phyloP scores from a whole-genome alignment of 2,888 invertebrate species.

The Pandemis heparana region DNA sequence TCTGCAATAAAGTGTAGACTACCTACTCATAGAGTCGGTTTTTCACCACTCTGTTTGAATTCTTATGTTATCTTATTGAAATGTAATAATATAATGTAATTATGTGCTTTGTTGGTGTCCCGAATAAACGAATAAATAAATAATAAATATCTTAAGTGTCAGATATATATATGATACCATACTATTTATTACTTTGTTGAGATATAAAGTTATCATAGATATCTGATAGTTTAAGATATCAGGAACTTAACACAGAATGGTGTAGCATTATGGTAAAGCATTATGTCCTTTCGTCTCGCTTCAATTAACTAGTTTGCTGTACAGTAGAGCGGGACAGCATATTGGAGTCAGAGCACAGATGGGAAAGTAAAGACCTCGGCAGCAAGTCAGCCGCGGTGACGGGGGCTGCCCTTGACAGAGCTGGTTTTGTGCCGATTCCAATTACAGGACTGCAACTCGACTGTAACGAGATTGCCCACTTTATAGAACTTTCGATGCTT shows the following conservation, averaged over 20 bases:
- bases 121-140: too few relatives aligned
- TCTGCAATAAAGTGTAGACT: too few relatives aligned
- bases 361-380: slow-evolving; percentile 80
- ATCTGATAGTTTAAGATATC: too few relatives aligned
- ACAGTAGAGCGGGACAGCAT: slow-evolving; percentile 23
- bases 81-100: too few relatives aligned
- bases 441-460: slow-evolving; percentile 37
- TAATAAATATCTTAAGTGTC: too few relatives aligned
- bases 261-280: slow-evolving; percentile 5
- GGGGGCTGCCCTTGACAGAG: slow-evolving; percentile 80
- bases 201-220: too few relatives aligned
- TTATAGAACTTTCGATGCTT: slow-evolving; percentile 5
- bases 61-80: too few relatives aligned
- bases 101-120: too few relatives aligned
- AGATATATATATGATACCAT: too few relatives aligned
- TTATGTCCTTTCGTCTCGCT: slow-evolving; percentile 22
- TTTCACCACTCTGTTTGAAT: too few relatives aligned
- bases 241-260: not conserved
- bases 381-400: slow-evolving; percentile 62
- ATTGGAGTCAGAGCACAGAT: slow-evolving; percentile 47
- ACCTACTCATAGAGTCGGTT: too few relatives aligned
- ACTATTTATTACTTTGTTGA: too few relatives aligned
- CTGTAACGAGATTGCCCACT: slow-evolving; percentile 32
- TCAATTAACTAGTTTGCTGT: not conserved
- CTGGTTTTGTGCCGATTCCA: slow-evolving; percentile 58